Evolutionary conservation across 2,797 vertebrate species (phyloP).

Genomic region (Liasis olivaceus): DNA sequence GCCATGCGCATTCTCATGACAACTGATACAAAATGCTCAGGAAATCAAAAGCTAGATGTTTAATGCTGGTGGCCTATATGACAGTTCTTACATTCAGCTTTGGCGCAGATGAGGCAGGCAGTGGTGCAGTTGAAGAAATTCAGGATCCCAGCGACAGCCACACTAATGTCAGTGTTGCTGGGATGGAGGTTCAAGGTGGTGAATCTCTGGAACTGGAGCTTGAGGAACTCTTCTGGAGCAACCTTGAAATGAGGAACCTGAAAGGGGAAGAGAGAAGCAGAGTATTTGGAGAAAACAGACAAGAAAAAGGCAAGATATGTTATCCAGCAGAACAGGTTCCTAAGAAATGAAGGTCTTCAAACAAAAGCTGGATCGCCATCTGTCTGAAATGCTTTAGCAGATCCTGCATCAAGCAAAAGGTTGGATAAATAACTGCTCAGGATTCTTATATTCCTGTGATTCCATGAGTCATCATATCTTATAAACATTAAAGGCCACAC

Average conservation of each 20-base stretch:
- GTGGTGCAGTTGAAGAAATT: conserved; percentile 96
- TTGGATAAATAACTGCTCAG: not conserved
- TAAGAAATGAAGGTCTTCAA: not conserved
- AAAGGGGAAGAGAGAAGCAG: not conserved
- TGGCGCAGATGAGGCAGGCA: conserved; percentile 97
- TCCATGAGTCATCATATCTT: not conserved
- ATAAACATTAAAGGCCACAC: not conserved
- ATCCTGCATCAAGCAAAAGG: not conserved
- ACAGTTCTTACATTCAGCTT: conserved; percentile 92
- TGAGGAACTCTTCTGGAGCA: conserved; percentile 94
- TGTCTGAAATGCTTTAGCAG: not conserved
- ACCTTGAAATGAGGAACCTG: conserved; percentile 99
- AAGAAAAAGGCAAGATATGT: not conserved
- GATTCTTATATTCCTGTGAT: not conserved
- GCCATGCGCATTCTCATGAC: too few relatives aligned
- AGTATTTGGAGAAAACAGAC: not conserved
- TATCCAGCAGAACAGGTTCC: not conserved
- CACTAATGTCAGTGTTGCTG: conserved; percentile 95
- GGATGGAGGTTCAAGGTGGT: conserved; percentile 96
- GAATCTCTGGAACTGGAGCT: conserved; percentile 95
- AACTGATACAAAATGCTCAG: not conserved
- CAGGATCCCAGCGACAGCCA: conserved; percentile 92
- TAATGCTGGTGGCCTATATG: not conserved
- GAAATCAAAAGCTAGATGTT: not conserved
- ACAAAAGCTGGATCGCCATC: not conserved